Evolutionary conservation across 2,113 vertebrate genomes (phyloP).

Genomic region (Syngnathoides biaculeatus): DNA sequence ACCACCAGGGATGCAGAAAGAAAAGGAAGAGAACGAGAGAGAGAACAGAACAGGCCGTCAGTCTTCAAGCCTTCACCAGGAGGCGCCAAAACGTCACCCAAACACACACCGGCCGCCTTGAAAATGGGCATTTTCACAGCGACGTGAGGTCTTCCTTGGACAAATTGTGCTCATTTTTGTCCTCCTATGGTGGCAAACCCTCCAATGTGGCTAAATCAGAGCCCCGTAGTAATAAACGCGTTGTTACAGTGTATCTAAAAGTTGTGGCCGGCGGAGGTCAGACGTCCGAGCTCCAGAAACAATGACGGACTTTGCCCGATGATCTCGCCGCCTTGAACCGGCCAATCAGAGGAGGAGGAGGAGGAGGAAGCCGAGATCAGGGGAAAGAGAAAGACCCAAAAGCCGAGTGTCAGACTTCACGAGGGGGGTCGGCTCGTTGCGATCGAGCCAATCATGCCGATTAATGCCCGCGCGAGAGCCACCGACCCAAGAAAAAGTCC

Average conservation of each 20-base stretch:
- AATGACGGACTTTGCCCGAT: background rate
- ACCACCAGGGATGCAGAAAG: conserved; percentile 85
- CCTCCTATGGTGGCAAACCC: background rate
- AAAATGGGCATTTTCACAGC: background rate
- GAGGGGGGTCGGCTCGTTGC: too few relatives aligned
- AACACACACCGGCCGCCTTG: background rate
- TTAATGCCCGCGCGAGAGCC: too few relatives aligned
- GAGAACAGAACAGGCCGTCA: conserved; percentile 88
- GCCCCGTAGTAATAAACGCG: background rate
- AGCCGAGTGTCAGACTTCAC: background rate
- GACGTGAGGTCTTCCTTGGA: background rate
- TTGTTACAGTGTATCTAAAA: background rate
- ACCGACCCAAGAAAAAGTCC: too few relatives aligned
- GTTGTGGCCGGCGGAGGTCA: background rate
- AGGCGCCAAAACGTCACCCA: conserved; percentile 52
- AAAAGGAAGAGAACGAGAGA: conserved; percentile 78
- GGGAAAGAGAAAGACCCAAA: background rate
- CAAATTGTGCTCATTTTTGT: background rate
- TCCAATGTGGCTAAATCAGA: background rate
- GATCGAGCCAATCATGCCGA: too few relatives aligned
- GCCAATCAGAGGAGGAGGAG: background rate
- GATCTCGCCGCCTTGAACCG: background rate
- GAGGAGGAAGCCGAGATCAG: background rate
- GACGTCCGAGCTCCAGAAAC: background rate
- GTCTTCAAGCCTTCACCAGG: conserved; percentile 66